These are phyloP conservation scores for Amphiprion clarkii DNA, from an alignment of 2,797 vertebrate genomes.

Conservation along the genomic window DNA sequence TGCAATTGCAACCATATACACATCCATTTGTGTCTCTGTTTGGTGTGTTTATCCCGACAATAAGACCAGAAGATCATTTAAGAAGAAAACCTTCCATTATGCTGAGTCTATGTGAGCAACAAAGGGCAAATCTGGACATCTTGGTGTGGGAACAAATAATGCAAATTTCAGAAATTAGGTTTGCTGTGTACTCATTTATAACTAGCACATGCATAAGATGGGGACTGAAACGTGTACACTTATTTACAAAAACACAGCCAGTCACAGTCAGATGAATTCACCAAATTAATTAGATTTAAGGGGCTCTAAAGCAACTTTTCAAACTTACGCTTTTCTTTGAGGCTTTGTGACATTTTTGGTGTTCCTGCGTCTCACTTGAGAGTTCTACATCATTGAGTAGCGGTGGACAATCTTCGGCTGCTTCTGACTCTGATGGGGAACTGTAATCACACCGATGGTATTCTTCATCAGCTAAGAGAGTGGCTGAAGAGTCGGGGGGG, in stretches of 20 bases:
- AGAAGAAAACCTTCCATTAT: too few species aligned
- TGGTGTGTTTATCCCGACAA: too few species aligned
- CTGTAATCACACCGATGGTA: rapidly evolving
- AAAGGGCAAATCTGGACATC: too few species aligned
- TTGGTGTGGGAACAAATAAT: too few species aligned
- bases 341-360: not conserved
- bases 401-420: not conserved
- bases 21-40: too few species aligned
- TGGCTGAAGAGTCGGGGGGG: not conserved
- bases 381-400: not conserved
- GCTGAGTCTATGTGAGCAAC: too few species aligned
- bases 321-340: constrained; percentile 34
- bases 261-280: not conserved
- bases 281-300: constrained; percentile 1
- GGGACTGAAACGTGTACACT: too few species aligned
- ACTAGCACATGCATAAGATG: too few species aligned
- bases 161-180: too few species aligned
- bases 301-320: not conserved
- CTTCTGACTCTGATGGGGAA: not conserved
- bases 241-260: not conserved
- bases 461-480: not conserved
- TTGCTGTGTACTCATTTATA: too few species aligned
- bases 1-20: too few species aligned
- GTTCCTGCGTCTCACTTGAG: not conserved
- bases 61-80: too few species aligned